A percentile compares a stretch with the other conserved stretches of the same genome.
Evolutionary conservation across 2,797 vertebrate species (phyloP).

Genomic region (Hemitrygon akajei): DNA sequence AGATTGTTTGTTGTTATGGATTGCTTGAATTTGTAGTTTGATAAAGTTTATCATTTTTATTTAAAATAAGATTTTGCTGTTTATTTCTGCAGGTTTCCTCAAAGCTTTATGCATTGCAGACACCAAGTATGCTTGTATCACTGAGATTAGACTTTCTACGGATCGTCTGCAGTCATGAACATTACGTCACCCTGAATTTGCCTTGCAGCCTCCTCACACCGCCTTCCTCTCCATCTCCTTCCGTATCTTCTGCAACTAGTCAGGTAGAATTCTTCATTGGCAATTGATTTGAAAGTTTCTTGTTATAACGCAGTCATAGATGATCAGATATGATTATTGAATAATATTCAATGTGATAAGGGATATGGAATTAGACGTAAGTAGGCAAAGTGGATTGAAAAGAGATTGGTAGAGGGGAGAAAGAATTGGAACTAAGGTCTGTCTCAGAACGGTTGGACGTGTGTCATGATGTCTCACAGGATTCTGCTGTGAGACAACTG

Average conservation of each 20-base stretch:
- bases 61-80: neutral
- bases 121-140: slow-evolving; percentile 78
- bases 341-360: neutral
- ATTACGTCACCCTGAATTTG: slow-evolving; percentile 91
- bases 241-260: slow-evolving; percentile 91
- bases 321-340: neutral
- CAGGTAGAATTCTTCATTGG: slow-evolving; percentile 64
- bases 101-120: slow-evolving; percentile 80
- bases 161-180: slow-evolving; percentile 90
- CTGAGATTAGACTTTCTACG: slow-evolving; percentile 88
- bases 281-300: neutral
- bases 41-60: neutral
- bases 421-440: neutral
- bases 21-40: neutral
- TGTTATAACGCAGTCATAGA: neutral
- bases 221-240: slow-evolving; percentile 90
- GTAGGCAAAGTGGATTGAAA: neutral
- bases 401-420: neutral
- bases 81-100: slow-evolving; percentile 70
- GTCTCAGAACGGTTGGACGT: neutral
- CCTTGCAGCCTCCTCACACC: slow-evolving; percentile 91
- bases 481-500: neutral
- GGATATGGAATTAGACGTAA: neutral
- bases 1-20: neutral
- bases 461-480: neutral